phyloP scores from a whole-genome alignment of 2,113 vertebrate genomes.

The Melanocharis versteri region DNA sequence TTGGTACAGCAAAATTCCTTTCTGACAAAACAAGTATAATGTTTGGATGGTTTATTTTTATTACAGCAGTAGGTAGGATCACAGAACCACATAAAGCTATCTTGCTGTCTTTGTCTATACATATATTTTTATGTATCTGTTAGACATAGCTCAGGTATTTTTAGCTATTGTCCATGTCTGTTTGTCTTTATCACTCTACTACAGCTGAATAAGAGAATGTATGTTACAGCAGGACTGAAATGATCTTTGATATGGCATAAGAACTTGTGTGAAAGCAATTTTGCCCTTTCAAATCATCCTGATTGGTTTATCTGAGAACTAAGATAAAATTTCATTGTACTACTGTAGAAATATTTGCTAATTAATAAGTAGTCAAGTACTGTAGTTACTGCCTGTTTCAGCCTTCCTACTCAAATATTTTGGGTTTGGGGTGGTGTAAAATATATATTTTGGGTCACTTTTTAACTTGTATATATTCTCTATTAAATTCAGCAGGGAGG shows the following conservation, averaged over 20 bases:
- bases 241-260: not conserved
- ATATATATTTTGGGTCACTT: not conserved
- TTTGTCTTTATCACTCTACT: not conserved
- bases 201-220: not conserved
- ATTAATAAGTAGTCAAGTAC: not conserved
- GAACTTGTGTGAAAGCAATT: not conserved
- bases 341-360: not conserved
- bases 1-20: not conserved
- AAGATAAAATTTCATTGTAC: not conserved
- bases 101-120: not conserved
- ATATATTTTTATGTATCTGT: not conserved
- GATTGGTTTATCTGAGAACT: not conserved
- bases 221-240: not conserved
- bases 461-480: not conserved
- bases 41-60: not conserved
- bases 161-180: accelerated
- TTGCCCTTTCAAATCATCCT: not conserved
- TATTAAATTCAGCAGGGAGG: not conserved
- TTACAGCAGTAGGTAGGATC: not conserved
- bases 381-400: not conserved
- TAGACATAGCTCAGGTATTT: not conserved
- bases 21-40: not conserved
- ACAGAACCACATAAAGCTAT: not conserved
- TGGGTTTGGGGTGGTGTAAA: not conserved
- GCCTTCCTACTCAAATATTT: not conserved